Base-by-base conservation (phyloP, 2,888 invertebrate genomes). In the Fragum whitleyi region DNA sequence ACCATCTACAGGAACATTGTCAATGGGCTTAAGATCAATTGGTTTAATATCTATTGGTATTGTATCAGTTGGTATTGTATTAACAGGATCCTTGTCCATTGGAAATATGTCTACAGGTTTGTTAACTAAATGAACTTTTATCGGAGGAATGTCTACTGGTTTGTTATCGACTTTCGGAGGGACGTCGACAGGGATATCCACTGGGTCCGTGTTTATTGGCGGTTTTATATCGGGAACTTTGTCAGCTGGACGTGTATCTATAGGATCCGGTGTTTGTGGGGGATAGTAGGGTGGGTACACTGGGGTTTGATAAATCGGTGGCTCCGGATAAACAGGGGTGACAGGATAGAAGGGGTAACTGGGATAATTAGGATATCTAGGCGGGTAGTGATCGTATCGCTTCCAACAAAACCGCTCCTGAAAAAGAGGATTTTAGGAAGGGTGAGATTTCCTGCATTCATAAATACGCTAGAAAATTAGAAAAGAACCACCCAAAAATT, bases 181-280 rank as follows among this genome's bases (percentile, higher is more conserved):
- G 7, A 47, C 47, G 16, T 47, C 47, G 2, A 47, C n/a, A 3
- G 47, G 47, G 14, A 47, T 47, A 57, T 57, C 57, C 2, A 57
- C 57, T 57, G 57, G 57, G 14, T 57, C 28, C 23, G 57, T n/a
- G 14, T 47, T 47, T 5, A 57, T 57, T 57, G 57, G 57, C 21
- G 57, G 57, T 19, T 57, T 57, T 3, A 57, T 23, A 28, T 57
- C 57, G 3, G 57, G 57, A 26, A 23, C 23, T 57, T 26, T 28
- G 57, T 57, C 57, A 57, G 7, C 11, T n/a, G 47, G 47, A 16
- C 14, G 47, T 14, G 14, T 47, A 16, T 47, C 47, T 47, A 47
- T 47, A 3, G 47, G 47, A 14, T 47, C 14, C 3, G 5, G 19
- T 19, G 47, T 5, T 47, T 5, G 16, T 14, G 47, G 47, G 3